Conservation (phyloP, 2,797 vertebrate genomes). For the Threskiornis aethiopicus region DNA sequence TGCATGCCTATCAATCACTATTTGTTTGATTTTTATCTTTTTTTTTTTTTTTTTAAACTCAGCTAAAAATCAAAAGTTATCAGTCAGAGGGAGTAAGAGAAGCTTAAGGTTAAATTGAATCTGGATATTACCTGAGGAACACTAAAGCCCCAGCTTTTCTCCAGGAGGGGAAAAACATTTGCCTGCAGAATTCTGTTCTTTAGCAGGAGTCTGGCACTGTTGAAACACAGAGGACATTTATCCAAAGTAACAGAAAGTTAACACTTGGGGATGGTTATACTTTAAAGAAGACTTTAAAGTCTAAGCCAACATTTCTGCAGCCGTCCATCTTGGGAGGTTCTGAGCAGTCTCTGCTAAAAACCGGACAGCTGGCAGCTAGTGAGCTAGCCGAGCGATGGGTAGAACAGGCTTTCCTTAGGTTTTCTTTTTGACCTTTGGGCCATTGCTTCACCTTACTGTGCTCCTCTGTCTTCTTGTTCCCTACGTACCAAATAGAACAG, state of each 20-base stretch:
- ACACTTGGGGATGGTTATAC: neutral
- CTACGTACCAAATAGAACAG: neutral
- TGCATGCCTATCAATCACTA: neutral
- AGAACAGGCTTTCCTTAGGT: neutral
- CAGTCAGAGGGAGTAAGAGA: neutral
- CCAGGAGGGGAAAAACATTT: neutral
- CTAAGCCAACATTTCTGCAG: neutral
- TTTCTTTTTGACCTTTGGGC: neutral
- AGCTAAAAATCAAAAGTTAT: neutral
- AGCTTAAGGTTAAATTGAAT: constrained; percentile 37
- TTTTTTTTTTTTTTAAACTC: neutral
- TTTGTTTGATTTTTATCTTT: neutral
- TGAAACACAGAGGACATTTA: neutral
- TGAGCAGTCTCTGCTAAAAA: neutral
- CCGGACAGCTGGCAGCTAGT: neutral
- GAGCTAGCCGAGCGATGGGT: neutral
- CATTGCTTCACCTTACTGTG: neutral
- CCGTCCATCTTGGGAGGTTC: neutral
- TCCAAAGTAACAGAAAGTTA: neutral
- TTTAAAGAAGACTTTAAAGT: neutral
- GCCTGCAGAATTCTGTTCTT: neutral
- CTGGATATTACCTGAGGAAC: neutral
- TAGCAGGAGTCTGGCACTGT: neutral
- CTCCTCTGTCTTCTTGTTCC: neutral
- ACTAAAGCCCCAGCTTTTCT: neutral